Percentiles rank a stretch among this genome's conserved stretches.
These are phyloP conservation scores for Cryptocephalus primarius DNA, from an alignment of 2,888 invertebrate genomes.

Conservation along the genomic window DNA sequence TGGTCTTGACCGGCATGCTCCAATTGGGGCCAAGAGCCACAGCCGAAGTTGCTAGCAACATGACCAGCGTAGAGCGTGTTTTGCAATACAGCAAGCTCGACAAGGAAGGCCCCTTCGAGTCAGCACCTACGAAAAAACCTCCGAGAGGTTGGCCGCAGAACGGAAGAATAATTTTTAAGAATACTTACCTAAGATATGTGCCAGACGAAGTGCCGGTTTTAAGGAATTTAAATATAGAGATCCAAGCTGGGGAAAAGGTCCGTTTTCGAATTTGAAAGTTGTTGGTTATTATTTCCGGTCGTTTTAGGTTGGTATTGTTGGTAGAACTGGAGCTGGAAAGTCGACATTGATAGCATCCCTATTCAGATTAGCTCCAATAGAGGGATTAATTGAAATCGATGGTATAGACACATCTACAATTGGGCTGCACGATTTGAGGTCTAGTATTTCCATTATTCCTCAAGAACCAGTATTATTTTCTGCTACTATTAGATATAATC, in stretches of 20 bases:
- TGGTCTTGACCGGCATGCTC: conserved; percentile 67
- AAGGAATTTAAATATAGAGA: conserved; percentile 51
- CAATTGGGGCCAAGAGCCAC: conserved; percentile 70
- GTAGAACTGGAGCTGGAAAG: conserved; percentile 45
- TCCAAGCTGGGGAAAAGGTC: conserved; percentile 57
- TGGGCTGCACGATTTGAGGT: conserved; percentile 65
- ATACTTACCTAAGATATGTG: conserved; percentile 53
- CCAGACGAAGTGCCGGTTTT: conserved; percentile 55
- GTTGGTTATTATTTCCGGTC: background rate
- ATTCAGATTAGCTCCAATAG: conserved; percentile 68
- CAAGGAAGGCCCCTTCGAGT: conserved; percentile 53
- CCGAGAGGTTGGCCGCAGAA: conserved; percentile 49
- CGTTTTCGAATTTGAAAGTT: background rate
- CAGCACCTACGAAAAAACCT: conserved; percentile 36
- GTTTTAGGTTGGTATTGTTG: conserved; percentile 30
- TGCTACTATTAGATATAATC: conserved; percentile 66
- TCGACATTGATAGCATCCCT: conserved; percentile 71
- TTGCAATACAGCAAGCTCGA: conserved; percentile 66
- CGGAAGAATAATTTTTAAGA: conserved; percentile 48
- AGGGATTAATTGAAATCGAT: conserved; percentile 68
- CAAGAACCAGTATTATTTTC: conserved; percentile 84
- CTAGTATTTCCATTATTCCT: conserved; percentile 66
- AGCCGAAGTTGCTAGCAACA: conserved; percentile 61
- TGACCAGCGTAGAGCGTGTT: conserved; percentile 71
- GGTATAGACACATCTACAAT: conserved; percentile 56